Percentiles rank a stretch among this genome's conserved stretches.
Conservation (phyloP, 2,797 vertebrate species). For the Stomatorhinus walkeri region DNA sequence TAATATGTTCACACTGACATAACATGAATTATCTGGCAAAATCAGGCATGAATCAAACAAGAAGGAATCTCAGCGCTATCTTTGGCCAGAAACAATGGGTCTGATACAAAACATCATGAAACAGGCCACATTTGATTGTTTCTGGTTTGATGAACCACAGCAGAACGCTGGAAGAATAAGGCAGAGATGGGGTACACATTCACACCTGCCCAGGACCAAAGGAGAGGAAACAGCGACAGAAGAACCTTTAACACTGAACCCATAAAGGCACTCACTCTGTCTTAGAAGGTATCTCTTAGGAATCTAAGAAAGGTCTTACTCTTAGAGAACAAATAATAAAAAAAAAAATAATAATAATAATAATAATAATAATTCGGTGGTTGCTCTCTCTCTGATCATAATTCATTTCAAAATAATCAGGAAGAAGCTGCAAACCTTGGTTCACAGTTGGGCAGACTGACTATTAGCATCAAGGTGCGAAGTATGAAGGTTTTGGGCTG, state of each 20-base stretch:
- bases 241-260: neutral
- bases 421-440: neutral
- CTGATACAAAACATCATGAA: neutral
- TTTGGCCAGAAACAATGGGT: neutral
- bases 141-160: neutral
- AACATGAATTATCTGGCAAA: neutral
- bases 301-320: neutral
- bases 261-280: neutral
- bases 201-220: neutral
- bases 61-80: neutral
- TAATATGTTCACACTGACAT: neutral
- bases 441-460: conserved; percentile 12
- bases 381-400: neutral
- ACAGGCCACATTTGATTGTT: neutral
- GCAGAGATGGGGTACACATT: neutral
- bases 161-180: neutral
- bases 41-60: neutral
- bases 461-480: neutral
- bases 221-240: neutral
- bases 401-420: neutral
- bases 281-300: neutral
- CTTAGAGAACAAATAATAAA: neutral
- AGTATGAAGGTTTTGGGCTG: neutral
- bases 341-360: neutral
- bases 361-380: neutral